Percentiles rank a stretch among this genome's conserved stretches.
Conservation (phyloP, 2,797 vertebrate species). For the Gobio occitaniae region DNA sequence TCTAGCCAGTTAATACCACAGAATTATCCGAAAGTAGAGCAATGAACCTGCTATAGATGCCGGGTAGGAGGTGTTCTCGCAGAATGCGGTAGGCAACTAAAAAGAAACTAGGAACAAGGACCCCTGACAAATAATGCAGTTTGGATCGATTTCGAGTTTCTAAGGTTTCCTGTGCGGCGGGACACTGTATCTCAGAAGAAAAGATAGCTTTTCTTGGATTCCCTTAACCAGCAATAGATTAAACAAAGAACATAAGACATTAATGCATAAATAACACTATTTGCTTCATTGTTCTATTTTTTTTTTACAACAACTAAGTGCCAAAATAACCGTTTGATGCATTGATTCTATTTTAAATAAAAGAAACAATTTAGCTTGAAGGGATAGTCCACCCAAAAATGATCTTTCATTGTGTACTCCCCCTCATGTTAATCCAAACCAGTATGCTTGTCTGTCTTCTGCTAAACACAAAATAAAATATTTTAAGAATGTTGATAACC, state of each 20-base stretch:
- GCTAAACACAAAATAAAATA: not conserved
- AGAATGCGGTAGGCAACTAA: conserved; percentile 45
- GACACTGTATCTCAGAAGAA: not conserved
- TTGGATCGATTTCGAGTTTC: conserved; percentile 33
- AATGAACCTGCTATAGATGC: conserved; percentile 72
- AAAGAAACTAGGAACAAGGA: conserved; percentile 48
- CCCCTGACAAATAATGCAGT: conserved; percentile 59
- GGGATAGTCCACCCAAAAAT: not conserved
- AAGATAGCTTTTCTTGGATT: not conserved
- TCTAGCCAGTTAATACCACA: conserved; percentile 83
- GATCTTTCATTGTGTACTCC: not conserved
- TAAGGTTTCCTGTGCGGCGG: not conserved
- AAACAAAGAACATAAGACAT: not conserved
- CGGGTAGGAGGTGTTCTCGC: conserved; percentile 18
- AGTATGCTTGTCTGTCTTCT: not conserved
- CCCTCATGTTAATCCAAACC: not conserved
- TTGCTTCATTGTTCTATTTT: not conserved
- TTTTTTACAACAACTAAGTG: not conserved
- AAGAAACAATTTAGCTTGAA: not conserved
- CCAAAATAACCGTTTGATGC: not conserved
- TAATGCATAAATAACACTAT: not conserved
- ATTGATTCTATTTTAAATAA: not conserved
- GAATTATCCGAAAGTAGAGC: conserved; percentile 82
- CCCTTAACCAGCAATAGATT: not conserved
- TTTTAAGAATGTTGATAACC: not conserved